A percentile compares a stretch with the other conserved stretches of the same genome.
These are phyloP conservation scores for Cyanoderma ruficeps DNA, from an alignment of 2,113 vertebrate genomes.

Conservation along the genomic window DNA sequence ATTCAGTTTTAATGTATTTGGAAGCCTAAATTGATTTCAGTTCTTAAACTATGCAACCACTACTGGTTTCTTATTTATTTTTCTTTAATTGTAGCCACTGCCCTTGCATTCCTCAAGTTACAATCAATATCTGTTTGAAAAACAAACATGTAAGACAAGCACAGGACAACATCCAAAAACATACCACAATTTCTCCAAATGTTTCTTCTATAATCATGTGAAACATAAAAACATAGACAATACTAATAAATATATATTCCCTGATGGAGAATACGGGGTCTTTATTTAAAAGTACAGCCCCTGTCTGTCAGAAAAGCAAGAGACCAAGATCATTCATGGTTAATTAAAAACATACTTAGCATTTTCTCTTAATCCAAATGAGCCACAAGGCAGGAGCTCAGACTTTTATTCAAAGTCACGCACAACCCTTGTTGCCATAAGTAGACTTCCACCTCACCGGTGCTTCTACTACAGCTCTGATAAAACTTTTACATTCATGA, in stretches of 20 bases:
- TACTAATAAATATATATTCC: neutral
- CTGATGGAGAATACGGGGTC: neutral
- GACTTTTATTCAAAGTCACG: constrained; percentile 63
- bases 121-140: neutral
- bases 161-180: neutral
- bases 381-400: constrained; percentile 56
- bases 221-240: neutral
- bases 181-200: neutral
- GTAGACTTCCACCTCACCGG: constrained; percentile 79
- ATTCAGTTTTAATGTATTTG: neutral
- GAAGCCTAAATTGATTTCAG: neutral
- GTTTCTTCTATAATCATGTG: neutral
- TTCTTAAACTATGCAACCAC: neutral
- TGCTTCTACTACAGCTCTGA: constrained; percentile 78
- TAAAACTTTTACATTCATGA: constrained; percentile 84
- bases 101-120: neutral
- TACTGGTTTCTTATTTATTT: neutral
- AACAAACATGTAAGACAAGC: neutral
- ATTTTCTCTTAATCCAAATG: constrained; percentile 55
- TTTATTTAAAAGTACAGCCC: neutral
- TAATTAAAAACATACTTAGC: constrained; percentile 52
- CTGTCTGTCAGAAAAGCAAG: constrained; percentile 16
- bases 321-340: constrained; percentile 30
- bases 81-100: neutral
- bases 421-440: constrained; percentile 51